These are phyloP conservation scores for Boloria selene DNA, from an alignment of 2,888 invertebrate genomes.

Conservation along the genomic window DNA sequence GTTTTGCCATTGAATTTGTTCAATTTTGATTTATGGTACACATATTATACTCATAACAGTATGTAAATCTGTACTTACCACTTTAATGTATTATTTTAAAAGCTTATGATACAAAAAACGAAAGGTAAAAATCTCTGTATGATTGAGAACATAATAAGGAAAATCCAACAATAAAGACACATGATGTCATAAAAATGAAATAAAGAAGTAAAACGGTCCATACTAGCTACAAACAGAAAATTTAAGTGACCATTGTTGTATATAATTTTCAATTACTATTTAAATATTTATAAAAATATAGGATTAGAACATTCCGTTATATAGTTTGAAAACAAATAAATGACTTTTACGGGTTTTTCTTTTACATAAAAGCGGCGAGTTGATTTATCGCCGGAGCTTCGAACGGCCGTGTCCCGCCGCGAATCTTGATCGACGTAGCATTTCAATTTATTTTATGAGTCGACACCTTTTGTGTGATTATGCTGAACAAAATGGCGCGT, in stretches of 20 bases:
- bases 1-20: too few relatives aligned
- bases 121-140: too few relatives aligned
- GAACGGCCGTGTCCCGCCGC: conserved; percentile 63
- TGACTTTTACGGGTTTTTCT: conserved; percentile 66
- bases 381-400: conserved; percentile 72
- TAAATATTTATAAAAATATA: conserved; percentile 69
- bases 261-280: conserved; percentile 67
- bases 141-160: too few relatives aligned
- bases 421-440: conserved; percentile 75
- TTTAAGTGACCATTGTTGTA: background rate
- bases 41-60: too few relatives aligned
- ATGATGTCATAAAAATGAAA: too few relatives aligned
- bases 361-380: conserved; percentile 74
- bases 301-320: conserved; percentile 62
- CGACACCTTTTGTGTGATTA: conserved; percentile 61
- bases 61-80: too few relatives aligned
- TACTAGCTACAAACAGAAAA: too few relatives aligned
- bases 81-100: too few relatives aligned
- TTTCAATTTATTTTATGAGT: conserved; percentile 79
- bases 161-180: too few relatives aligned
- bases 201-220: too few relatives aligned
- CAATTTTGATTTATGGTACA: too few relatives aligned
- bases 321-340: conserved; percentile 80
- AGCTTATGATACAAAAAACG: too few relatives aligned
- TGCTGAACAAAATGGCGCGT: conserved; percentile 28